A percentile compares a stretch with the other conserved stretches of the same genome.
phyloP scores from a whole-genome alignment of 1,140 invertebrate genomes.

The Acromyrmex charruanus region DNA sequence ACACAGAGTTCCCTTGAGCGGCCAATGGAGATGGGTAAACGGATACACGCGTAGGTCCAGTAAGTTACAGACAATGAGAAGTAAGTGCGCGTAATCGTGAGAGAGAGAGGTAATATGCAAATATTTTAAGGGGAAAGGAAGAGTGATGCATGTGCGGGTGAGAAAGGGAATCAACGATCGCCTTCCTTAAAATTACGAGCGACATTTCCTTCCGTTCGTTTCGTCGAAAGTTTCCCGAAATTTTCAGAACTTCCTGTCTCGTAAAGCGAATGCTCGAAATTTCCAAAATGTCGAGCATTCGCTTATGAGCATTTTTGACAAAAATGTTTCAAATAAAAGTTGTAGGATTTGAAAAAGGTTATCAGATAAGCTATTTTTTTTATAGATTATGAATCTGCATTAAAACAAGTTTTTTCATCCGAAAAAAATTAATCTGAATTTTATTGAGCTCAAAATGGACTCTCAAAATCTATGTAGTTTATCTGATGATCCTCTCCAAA shows the following conservation, averaged over 20 bases:
- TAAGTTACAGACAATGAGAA: background rate
- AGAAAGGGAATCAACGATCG: background rate
- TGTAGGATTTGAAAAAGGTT: no score
- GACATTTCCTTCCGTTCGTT: background rate
- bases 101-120: slow-evolving; percentile 20
- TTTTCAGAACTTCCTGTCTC: background rate
- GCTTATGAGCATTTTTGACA: no score
- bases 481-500: no score
- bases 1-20: slow-evolving; percentile 23
- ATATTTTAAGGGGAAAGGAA: background rate
- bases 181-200: background rate
- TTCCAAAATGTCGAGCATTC: no score
- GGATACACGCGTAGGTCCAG: slow-evolving; percentile 18
- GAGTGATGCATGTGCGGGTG: background rate
- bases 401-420: no score
- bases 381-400: no score
- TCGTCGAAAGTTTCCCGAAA: background rate
- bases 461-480: no score
- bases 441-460: no score
- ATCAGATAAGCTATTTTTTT: no score
- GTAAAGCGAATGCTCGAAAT: background rate
- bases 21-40: background rate
- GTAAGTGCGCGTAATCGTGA: slow-evolving; percentile 22
- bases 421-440: no score
- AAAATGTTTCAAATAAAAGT: no score